These are phyloP conservation scores for Ploceus nigricollis DNA, from an alignment of 2,113 vertebrate species.

Conservation along the genomic window DNA sequence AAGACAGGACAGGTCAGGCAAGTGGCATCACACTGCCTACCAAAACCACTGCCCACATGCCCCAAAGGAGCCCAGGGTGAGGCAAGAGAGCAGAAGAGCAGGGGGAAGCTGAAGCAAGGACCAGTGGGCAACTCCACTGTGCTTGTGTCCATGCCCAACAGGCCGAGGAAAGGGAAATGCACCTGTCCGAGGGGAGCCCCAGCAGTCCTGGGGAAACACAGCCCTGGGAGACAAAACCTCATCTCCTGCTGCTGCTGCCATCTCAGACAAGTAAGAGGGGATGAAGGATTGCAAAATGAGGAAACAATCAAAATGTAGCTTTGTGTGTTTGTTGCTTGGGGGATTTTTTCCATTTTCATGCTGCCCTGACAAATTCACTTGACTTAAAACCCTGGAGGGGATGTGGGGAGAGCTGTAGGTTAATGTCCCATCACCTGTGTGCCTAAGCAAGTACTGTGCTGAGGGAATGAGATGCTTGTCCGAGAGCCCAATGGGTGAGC, in stretches of 20 bases:
- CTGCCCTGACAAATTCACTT: background rate
- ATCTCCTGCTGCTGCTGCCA: background rate
- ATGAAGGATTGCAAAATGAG: background rate
- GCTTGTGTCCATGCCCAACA: accelerated
- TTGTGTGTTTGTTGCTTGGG: background rate
- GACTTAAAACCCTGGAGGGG: background rate
- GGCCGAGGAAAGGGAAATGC: accelerated
- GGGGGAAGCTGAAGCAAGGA: background rate
- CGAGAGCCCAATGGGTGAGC: background rate
- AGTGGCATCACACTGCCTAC: background rate
- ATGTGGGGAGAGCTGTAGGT: background rate
- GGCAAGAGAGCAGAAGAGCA: background rate
- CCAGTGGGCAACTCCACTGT: accelerated
- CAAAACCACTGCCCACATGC: background rate
- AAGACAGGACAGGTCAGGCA: background rate
- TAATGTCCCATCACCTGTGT: background rate
- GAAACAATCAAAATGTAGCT: background rate
- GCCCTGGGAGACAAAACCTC: background rate
- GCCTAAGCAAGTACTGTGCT: background rate
- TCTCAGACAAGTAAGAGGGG: background rate
- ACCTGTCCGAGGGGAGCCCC: background rate
- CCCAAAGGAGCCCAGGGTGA: accelerated
- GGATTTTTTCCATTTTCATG: background rate
- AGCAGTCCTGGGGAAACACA: accelerated
- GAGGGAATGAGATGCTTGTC: background rate